phyloP scores from a whole-genome alignment of 2,113 vertebrate genomes.

The Dolichotis patagonum region DNA sequence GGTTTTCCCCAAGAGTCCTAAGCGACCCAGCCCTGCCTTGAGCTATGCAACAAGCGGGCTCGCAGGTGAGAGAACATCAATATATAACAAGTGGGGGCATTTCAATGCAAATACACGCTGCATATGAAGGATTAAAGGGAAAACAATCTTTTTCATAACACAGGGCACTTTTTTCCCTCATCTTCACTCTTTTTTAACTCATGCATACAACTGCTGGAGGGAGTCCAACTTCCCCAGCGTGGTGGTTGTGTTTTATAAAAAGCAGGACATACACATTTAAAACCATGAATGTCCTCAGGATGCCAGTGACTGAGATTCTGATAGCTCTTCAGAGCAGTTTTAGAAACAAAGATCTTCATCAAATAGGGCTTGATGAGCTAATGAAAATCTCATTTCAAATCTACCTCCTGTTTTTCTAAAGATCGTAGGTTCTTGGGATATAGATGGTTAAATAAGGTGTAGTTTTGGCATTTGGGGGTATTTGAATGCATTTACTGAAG shows the following conservation, averaged over 20 bases:
- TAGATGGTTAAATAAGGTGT: background rate
- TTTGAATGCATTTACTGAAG: conserved; percentile 60
- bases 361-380: conserved; percentile 6
- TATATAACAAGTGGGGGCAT: conserved; percentile 22
- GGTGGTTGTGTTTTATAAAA: conserved; percentile 58
- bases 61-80: conserved; percentile 69
- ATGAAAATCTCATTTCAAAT: conserved; percentile 59
- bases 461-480: conserved; percentile 27
- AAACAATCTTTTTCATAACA: conserved; percentile 78
- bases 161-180: conserved; percentile 21
- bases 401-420: conserved; percentile 57
- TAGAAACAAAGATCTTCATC: conserved; percentile 26
- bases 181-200: conserved; percentile 61
- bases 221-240: conserved; percentile 41
- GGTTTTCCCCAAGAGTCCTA: conserved; percentile 53
- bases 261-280: conserved; percentile 59
- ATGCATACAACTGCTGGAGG: conserved; percentile 54
- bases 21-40: conserved; percentile 18
- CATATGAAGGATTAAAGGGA: conserved; percentile 70
- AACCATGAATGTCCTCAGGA: conserved; percentile 32
- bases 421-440: conserved; percentile 29
- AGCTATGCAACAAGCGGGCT: background rate
- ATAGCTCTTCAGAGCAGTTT: background rate
- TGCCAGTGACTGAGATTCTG: conserved; percentile 54
- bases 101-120: conserved; percentile 45